Percentiles rank a stretch among this genome's conserved stretches.
Conservation (phyloP, 92 coral and sea anemone genomes). For the Actinostola sp. region DNA sequence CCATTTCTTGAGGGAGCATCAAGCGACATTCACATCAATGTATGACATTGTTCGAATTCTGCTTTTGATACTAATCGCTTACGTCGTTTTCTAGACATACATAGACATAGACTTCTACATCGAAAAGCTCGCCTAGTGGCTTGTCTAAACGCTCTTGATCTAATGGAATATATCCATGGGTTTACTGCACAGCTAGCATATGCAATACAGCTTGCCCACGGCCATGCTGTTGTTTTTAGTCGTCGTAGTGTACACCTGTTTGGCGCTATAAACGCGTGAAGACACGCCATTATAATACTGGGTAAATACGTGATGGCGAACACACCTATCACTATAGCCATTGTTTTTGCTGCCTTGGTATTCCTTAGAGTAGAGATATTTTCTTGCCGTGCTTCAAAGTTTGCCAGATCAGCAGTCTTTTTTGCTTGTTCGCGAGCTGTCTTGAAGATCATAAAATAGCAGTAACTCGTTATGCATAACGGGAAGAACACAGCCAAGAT, state of each 20-base stretch:
- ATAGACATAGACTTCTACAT: neutral
- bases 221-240: slow-evolving; percentile 55
- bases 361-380: slow-evolving; percentile 31
- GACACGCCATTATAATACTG: slow-evolving; percentile 46
- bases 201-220: slow-evolving; percentile 57
- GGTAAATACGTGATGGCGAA: slow-evolving; percentile 53
- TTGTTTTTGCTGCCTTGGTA: slow-evolving; percentile 69
- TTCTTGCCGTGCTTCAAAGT: neutral
- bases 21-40: too few species aligned
- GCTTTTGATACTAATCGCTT: too few species aligned
- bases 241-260: slow-evolving; percentile 34
- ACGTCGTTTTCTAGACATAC: neutral
- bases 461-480: slow-evolving; percentile 40
- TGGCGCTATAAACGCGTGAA: slow-evolving; percentile 31
- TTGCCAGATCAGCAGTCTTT: slow-evolving; percentile 23
- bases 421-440: slow-evolving; percentile 55
- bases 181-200: slow-evolving; percentile 62
- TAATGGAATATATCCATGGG: slow-evolving; percentile 77
- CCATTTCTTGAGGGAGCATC: too few species aligned
- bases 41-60: too few species aligned
- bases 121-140: slow-evolving; percentile 46
- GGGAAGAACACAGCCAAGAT: slow-evolving; percentile 44
- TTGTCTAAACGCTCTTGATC: slow-evolving; percentile 58
- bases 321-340: slow-evolving; percentile 62
- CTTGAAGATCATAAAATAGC: slow-evolving; percentile 54